phyloP scores from a whole-genome alignment of 1,140 invertebrate species.

The Camponotus vicinus region DNA sequence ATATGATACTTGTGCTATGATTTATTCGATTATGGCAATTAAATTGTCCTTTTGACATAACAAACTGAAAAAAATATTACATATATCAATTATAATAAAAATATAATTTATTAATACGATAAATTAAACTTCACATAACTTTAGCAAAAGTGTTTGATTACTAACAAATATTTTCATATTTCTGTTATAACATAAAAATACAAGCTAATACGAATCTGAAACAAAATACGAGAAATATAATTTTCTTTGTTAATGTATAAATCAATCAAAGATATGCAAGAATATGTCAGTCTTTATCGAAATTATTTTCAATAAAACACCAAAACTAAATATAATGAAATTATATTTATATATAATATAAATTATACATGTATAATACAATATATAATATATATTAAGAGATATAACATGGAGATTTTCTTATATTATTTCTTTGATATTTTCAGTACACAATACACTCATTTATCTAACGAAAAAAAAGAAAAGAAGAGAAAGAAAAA shows the following conservation, averaged over 20 bases:
- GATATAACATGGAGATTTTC: background rate
- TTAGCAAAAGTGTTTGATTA: too few relatives aligned
- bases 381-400: background rate
- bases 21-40: conserved; percentile 3
- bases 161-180: too few relatives aligned
- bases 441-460: background rate
- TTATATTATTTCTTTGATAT: background rate
- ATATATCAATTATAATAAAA: conserved; percentile 10
- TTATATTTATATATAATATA: too few relatives aligned
- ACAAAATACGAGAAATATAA: too few relatives aligned
- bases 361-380: too few relatives aligned
- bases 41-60: background rate
- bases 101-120: background rate
- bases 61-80: background rate
- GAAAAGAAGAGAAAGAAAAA: background rate
- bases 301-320: background rate
- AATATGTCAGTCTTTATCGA: background rate
- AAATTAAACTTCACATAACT: too few relatives aligned
- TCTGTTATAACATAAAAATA: too few relatives aligned
- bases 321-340: background rate
- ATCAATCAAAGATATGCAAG: background rate
- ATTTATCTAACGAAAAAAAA: background rate
- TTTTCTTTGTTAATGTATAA: too few relatives aligned
- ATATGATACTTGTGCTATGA: background rate
- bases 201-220: too few relatives aligned